Evolutionary conservation across 1,140 invertebrate genomes (phyloP).

Genomic region (Heliconius hewitsoni): DNA sequence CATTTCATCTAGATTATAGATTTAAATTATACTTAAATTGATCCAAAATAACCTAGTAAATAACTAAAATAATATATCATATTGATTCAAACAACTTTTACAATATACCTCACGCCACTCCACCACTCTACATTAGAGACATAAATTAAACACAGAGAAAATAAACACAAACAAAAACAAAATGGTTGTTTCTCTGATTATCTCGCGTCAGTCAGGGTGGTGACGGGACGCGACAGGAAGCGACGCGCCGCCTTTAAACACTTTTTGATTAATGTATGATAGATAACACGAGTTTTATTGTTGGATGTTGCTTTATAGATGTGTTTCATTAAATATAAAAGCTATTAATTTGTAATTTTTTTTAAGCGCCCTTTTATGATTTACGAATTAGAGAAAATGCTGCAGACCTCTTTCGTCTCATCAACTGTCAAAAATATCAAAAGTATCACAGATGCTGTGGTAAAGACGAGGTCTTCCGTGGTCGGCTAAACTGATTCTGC

Average conservation of each 20-base stretch:
- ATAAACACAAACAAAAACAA: neutral
- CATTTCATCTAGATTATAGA: too few species aligned
- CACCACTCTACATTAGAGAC: neutral
- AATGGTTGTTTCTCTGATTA: neutral
- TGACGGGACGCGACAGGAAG: neutral
- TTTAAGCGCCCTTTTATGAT: neutral
- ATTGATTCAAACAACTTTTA: neutral
- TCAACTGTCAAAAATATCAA: too few species aligned
- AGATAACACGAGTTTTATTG: neutral
- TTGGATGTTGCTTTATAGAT: neutral
- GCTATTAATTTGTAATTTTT: neutral
- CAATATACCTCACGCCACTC: neutral
- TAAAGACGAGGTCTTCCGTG: too few species aligned
- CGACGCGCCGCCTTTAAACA: neutral
- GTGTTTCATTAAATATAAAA: neutral
- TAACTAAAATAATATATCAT: neutral
- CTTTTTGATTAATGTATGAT: neutral
- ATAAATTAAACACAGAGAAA: neutral
- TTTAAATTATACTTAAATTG: too few species aligned
- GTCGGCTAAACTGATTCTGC: too few species aligned
- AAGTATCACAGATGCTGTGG: too few species aligned
- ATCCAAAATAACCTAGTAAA: too few species aligned
- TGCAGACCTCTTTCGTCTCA: too few species aligned
- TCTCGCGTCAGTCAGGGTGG: neutral
- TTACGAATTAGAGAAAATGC: too few species aligned